Evolutionary conservation across 2,888 invertebrate genomes (phyloP).

Genomic region (Sepiola atlantica): DNA sequence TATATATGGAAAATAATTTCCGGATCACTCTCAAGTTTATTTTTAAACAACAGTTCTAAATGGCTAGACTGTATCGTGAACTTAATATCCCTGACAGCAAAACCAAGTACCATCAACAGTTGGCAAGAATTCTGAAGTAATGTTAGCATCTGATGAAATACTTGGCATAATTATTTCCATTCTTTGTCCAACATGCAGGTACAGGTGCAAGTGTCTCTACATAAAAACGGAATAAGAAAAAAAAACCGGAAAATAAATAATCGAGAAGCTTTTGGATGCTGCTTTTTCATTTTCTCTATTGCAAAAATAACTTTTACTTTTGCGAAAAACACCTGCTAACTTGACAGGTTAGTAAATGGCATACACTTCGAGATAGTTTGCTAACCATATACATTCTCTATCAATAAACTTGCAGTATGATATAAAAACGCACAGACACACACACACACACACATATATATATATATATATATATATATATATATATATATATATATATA

Average conservation of each 20-base stretch:
- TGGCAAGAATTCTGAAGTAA: neutral
- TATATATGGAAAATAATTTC: too few species aligned
- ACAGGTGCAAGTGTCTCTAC: neutral
- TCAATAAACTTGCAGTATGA: neutral
- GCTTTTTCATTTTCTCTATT: neutral
- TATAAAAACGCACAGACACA: too few species aligned
- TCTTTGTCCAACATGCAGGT: neutral
- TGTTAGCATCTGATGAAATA: neutral
- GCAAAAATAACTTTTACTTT: neutral
- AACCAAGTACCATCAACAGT: neutral
- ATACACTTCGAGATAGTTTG: neutral
- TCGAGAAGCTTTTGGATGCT: neutral
- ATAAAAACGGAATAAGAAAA: neutral
- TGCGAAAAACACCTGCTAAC: neutral
- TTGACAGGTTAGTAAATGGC: neutral
- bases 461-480: too few species aligned
- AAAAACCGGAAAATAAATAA: neutral
- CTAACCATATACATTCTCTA: neutral
- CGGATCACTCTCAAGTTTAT: too few species aligned
- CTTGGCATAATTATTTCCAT: neutral
- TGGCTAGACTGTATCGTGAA: neutral
- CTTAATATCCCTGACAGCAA: neutral
- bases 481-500: too few species aligned
- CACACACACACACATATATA: too few species aligned
- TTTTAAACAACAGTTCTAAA: too few species aligned